Base-by-base conservation (phyloP, 2,113 vertebrate species). In the Nerophis lumbriciformis region DNA sequence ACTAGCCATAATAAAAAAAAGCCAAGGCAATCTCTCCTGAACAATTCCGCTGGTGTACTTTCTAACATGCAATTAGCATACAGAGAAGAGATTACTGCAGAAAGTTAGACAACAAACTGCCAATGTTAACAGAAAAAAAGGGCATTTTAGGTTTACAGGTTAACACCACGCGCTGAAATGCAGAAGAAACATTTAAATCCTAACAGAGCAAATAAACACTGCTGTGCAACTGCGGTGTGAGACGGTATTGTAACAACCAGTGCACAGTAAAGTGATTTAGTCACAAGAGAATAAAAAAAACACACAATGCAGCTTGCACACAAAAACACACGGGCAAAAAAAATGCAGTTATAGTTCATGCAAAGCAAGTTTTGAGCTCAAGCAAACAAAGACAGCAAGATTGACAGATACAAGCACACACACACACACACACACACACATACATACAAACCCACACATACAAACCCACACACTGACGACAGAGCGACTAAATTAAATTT, bases 401-500 rank as follows among this genome's bases (percentile, higher is more conserved):
- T 53, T 63, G 54, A 76, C n/a, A 61, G 11, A 49, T 48, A 50
- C 61, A 53, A 53, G 37, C 42, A 37, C 19, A 19, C 19, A 19
- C 19, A 19, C 19, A 19, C 19, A 19, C 19, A 19, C 19, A 19
- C 19, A 19, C 19, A 19, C 19, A 19, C 19, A 19, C 19, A 19
- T 2, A 19, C 19, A 19, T 2, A 19, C 19, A 19, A 1, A 19
- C 55, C 11, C 58, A 36, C 68, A 66, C 69, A 51, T 65, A 61
- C 60, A 47, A 62, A 48, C 64, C 61, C 81, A 61, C 78, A 70
- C 73, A 72, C 73, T 53, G 69, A 53, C 80, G 61, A 59, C 71
- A 71, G 71, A 81, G 66, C 55, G 54, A 68, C 82, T 82, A 88
- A 88, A 91, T 91, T 90, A 86, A 90, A 91, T 90, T 88, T 85